Percentiles rank a stretch among this genome's conserved stretches.
Evolutionary conservation across 1,140 invertebrate species (phyloP).

Genomic region (Papilio xuthus): DNA sequence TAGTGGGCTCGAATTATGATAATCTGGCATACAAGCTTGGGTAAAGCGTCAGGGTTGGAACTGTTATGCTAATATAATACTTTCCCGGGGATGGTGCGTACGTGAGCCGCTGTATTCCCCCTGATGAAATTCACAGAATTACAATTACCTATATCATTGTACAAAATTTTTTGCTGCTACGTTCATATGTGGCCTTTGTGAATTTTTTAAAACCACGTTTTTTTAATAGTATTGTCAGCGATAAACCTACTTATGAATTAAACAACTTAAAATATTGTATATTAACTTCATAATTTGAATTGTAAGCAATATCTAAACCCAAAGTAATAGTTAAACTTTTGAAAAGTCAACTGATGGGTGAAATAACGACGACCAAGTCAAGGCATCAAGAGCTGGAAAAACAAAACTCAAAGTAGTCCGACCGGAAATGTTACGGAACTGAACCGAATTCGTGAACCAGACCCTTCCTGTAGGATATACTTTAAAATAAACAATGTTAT

Average conservation of each 20-base stretch:
- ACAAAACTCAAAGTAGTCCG: not conserved
- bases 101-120: not conserved
- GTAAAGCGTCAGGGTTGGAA: constrained; percentile 13
- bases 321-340: too few species aligned
- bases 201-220: not conserved
- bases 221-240: constrained; percentile 10
- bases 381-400: not conserved
- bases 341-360: too few species aligned
- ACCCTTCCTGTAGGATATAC: not conserved
- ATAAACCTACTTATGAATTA: not conserved
- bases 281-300: too few species aligned
- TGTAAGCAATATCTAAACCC: too few species aligned
- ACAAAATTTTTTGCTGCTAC: not conserved
- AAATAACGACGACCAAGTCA: too few species aligned
- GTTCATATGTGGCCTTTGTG: not conserved
- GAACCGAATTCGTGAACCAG: not conserved
- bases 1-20: constrained; percentile 21
- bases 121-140: constrained; percentile 22
- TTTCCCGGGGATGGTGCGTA: constrained; percentile 11
- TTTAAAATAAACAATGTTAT: constrained; percentile 30
- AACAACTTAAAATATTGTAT: too few species aligned
- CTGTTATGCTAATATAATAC: constrained; percentile 4
- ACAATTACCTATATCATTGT: constrained; percentile 9
- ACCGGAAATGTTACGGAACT: not conserved
- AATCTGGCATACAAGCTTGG: not conserved